These are phyloP conservation scores for Microcebus jonahi DNA, from an alignment of 2,113 vertebrate species.

Conservation along the genomic window DNA sequence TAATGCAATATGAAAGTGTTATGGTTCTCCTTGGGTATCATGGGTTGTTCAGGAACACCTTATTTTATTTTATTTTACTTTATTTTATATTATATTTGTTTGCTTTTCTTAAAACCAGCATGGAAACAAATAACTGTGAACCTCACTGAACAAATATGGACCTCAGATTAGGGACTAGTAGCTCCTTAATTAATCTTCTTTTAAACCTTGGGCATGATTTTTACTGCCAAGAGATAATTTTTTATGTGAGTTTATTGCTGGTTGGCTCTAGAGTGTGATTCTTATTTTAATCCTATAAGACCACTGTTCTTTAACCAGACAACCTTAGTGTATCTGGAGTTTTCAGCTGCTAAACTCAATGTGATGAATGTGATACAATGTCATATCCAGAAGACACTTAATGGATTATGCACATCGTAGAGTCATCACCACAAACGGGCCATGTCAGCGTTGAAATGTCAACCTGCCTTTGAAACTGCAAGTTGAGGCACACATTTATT, in stretches of 20 bases:
- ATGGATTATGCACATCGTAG: not conserved
- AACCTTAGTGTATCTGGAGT: not conserved
- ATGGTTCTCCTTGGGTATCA: slow-evolving; percentile 41
- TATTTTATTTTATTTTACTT: slow-evolving; percentile 68
- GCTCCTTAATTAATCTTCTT: slow-evolving; percentile 66
- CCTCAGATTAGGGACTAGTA: slow-evolving; percentile 89
- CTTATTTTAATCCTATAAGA: slow-evolving; percentile 39
- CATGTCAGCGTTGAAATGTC: not conserved
- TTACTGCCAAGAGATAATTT: slow-evolving; percentile 70
- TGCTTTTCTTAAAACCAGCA: slow-evolving; percentile 83
- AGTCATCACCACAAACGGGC: not conserved
- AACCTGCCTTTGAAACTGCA: not conserved
- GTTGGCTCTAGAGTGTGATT: slow-evolving; percentile 41
- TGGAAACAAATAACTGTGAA: slow-evolving; percentile 91
- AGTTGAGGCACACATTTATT: not conserved
- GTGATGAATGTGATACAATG: not conserved
- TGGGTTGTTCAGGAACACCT: slow-evolving; percentile 21
- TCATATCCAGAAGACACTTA: not conserved
- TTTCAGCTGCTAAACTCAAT: slow-evolving; percentile 35
- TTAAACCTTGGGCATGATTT: slow-evolving; percentile 75
- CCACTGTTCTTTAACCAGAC: not conserved
- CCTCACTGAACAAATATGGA: slow-evolving; percentile 87
- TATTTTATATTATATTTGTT: not conserved
- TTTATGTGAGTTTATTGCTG: slow-evolving; percentile 70
- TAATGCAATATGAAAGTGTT: slow-evolving; percentile 24